phyloP scores from a whole-genome alignment of 2,797 vertebrate species.

The Varecia variegata region DNA sequence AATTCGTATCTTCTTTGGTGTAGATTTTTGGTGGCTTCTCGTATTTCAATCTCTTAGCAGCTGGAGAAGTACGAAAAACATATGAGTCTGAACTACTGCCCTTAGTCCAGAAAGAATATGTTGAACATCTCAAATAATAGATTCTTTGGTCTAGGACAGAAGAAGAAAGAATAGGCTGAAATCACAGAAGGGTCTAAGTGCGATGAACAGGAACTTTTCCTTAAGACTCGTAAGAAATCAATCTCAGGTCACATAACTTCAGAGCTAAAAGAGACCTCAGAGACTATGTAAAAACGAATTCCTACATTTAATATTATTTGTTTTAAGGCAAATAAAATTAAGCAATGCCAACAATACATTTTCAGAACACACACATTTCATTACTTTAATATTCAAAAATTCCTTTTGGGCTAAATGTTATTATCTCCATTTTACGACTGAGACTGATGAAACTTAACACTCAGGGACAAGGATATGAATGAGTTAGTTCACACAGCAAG shows the following conservation, averaged over 20 bases:
- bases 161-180: not conserved
- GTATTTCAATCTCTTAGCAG: conserved; percentile 1
- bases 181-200: not conserved
- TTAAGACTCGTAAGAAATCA: conserved; percentile 59
- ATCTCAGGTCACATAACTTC: conserved; percentile 25
- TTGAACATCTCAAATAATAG: conserved; percentile 56
- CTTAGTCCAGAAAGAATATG: conserved; percentile 15
- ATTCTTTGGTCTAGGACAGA: not conserved
- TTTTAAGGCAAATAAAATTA: conserved; percentile 58
- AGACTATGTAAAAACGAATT: not conserved
- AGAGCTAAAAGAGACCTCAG: conserved; percentile 31
- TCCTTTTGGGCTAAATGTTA: not conserved
- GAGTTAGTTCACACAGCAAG: not conserved
- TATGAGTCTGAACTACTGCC: not conserved
- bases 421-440: not conserved
- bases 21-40: not conserved
- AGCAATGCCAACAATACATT: conserved; percentile 7
- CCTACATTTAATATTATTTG: conserved; percentile 32
- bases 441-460: not conserved
- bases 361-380: not conserved
- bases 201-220: conserved; percentile 51
- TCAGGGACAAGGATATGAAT: not conserved
- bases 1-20: not conserved
- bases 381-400: not conserved
- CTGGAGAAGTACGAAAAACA: not conserved